Base-by-base conservation (phyloP, 2,888 invertebrate genomes). In the Orchesellides sinensis region DNA sequence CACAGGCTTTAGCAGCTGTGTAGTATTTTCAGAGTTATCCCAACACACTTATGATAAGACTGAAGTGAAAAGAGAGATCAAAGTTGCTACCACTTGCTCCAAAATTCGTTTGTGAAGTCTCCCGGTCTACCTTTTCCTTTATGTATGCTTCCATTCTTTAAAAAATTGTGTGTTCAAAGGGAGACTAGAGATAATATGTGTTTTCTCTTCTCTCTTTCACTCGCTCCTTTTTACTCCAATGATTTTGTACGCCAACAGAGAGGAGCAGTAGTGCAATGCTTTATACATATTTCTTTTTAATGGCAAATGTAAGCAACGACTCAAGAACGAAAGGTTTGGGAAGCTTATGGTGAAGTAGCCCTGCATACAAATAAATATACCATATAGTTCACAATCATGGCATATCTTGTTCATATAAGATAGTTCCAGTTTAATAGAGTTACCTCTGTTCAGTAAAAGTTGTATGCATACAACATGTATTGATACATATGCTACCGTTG, bases 81-180 rank as follows among this genome's bases (percentile, higher is more conserved):
- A 66, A 81, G 81, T 80, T 80, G 73, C 81, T 68, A 72, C 35
- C 68, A 63, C 74, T 81, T 80, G 70, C 81, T 81, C 81, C 81
- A 74, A 81, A 81, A 61, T 81, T 81, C 81, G 81, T 81, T 81
- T 81, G 74, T 68, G 35, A 81, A 56, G 61, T 72, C 54, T 63
- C 65, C 72, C 79, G 70, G 70, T 72, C 65, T 80, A 56, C 79
- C 23, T 72, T 72, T 65, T 56, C 27, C 63, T 78, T 78, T 78
- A 78, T 78, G 63, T 63, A 52, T 49, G 79, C 52, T 78, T 72
- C 45, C 69, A 27, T 65, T 68, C 63, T 32, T 25, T 35, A 49
- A 21, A 21, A 52, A 8, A 19, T 19, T 8, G 17, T 17, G 17
- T 52, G 52, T 8, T 52, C 17, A n/a, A 49, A 35, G 35, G 35